Evolutionary conservation across 2,888 invertebrate genomes (phyloP), one percentile per base, ranked within the genome.

Genomic region (Epicampocera succincta): DNA sequence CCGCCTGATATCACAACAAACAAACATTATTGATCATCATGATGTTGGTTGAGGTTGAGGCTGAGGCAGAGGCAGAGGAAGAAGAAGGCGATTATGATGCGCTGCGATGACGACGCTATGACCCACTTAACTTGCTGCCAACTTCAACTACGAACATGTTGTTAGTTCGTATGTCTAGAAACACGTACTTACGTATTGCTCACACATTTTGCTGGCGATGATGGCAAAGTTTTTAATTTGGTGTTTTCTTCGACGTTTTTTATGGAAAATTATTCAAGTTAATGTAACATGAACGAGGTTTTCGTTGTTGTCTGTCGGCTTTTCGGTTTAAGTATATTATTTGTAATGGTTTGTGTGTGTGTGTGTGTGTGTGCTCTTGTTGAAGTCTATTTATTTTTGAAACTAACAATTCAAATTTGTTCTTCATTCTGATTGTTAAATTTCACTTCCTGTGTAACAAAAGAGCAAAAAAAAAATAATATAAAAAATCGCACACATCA

Each of bases 111-210:
- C 69, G 73, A 78, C 77, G 74, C 78, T 74, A 29, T 78, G 82
- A 82, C 82, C 77, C 78, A 82, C 74, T 78, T 78, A 66, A 74
- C 54, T 54, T 74, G 65, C 46, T 71, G 74, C 68, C 63, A 82
- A 82, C 74, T 71, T 74, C 52, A 78, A 58, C 73, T n/a, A n/a
- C n/a, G n/a, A n/a, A n/a, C n/a, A n/a, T n/a, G n/a, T n/a, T n/a
- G n/a, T n/a, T n/a, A n/a, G n/a, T n/a, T n/a, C n/a, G n/a, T n/a
- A n/a, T n/a, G n/a, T n/a, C n/a, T n/a, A n/a, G n/a, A n/a, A n/a
- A n/a, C n/a, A 75, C 58, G 44, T 52, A 69, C 9, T 1, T 33
- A 33, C 5, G 9, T 33, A 69, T 46, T 69, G 33, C 52, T 52
- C 65, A 56, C 13, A 56, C 13, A 65, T 68, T 68, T 75, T 60